Conservation (phyloP, 2,888 invertebrate species). For the Rhamphomyia laevipes region DNA sequence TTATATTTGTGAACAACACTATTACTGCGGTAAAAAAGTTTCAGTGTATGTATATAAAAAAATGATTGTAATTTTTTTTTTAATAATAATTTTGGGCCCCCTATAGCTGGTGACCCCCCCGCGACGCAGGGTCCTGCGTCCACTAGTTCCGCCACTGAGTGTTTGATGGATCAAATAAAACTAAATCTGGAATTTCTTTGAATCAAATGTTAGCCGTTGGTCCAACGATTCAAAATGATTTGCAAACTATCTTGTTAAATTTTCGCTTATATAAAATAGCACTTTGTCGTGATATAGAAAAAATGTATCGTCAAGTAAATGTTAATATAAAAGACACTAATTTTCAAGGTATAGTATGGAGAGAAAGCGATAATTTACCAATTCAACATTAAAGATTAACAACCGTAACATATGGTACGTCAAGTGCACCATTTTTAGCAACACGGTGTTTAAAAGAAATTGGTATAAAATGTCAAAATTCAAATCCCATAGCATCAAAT, state of each 20-base stretch:
- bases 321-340: constrained; percentile 11
- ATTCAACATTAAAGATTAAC: too few species aligned
- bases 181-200: constrained; percentile 12
- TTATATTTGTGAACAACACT: too few species aligned
- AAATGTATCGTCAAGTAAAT: constrained; percentile 20
- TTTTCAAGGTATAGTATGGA: constrained; percentile 16
- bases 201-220: constrained; percentile 19
- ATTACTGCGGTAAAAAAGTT: too few species aligned
- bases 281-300: constrained; percentile 18
- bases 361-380: not conserved
- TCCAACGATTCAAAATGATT: constrained; percentile 16
- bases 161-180: constrained; percentile 8
- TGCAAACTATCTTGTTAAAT: constrained; percentile 8
- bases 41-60: too few species aligned
- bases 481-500: constrained; percentile 12
- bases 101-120: too few species aligned
- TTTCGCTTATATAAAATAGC: constrained; percentile 8
- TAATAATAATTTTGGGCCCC: too few species aligned
- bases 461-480: constrained; percentile 6
- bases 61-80: too few species aligned
- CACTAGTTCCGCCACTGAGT: too few species aligned
- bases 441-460: constrained; percentile 13
- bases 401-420: constrained; percentile 11
- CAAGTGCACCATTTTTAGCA: constrained; percentile 17
- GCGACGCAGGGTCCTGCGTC: too few species aligned